Conservation (phyloP, 2,797 vertebrate genomes). For the Crenichthys baileyi region DNA sequence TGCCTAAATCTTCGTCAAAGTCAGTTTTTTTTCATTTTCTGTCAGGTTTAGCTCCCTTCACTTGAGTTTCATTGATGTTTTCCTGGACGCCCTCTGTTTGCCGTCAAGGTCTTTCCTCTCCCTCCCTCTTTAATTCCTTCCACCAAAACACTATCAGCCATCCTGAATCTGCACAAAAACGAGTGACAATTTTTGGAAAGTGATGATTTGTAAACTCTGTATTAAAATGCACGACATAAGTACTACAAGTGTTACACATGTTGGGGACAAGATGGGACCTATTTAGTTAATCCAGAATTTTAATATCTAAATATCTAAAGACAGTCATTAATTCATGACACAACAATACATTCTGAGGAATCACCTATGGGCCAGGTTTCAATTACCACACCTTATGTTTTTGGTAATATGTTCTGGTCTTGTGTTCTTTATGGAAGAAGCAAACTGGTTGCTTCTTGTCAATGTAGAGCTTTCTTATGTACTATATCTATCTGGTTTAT, state of each 20-base stretch:
- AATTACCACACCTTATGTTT: too few species aligned
- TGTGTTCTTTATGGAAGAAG: too few species aligned
- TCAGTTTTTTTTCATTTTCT: conserved; percentile 54
- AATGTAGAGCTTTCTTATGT: too few species aligned
- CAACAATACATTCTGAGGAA: background rate
- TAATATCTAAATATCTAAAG: background rate
- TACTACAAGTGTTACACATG: background rate
- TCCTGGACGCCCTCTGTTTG: conserved; percentile 68
- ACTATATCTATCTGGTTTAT: too few species aligned
- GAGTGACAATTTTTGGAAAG: background rate
- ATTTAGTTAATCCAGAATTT: background rate
- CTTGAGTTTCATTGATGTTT: conserved; percentile 70
- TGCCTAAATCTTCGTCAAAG: conserved; percentile 59
- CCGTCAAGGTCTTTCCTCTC: conserved; percentile 57
- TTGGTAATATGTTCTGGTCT: too few species aligned
- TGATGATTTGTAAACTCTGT: background rate
- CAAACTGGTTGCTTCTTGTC: too few species aligned
- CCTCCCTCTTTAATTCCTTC: conserved; percentile 7
- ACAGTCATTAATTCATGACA: background rate
- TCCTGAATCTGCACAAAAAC: conserved; percentile 32
- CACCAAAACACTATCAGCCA: conserved; percentile 29
- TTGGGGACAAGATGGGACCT: background rate
- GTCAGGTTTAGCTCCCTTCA: conserved; percentile 62
- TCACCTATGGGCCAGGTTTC: too few species aligned
- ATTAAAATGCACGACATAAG: background rate